Base-by-base conservation (phyloP, 1,140 invertebrate genomes). In the Acyrthosiphon pisum region DNA sequence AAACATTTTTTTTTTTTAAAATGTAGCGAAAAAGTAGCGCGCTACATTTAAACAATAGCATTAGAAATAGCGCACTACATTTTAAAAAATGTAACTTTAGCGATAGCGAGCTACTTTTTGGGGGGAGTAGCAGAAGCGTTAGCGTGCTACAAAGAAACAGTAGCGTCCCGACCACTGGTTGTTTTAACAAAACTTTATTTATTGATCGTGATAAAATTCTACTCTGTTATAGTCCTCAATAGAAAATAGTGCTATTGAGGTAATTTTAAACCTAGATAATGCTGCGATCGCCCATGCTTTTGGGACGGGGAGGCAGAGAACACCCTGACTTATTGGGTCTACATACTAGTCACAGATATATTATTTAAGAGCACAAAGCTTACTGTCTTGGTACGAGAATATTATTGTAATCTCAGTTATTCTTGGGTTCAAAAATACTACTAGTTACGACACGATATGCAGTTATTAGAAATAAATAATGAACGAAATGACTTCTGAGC, bases 381-480 rank as follows among this genome's bases (percentile, higher is more conserved):
- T 18, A 76, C 60, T 76, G 22, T 76, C 4, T n/a, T 76, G 30
- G n/a, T 76, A n/a, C n/a, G 60, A 76, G n/a, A 76, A n/a, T n/a
- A n/a, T 76, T 50, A 53, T 23, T 76, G n/a, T n/a, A 76, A 76
- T 35, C n/a, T n/a, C 14, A n/a, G n/a, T 76, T n/a, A 76, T 30
- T 68, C 11, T n/a, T 9, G 22, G n/a, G 60, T 76, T 6, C 30
- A n/a, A 76, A 76, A 76, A 76, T n/a, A 76, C n/a, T 76, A 76
- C n/a, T 76, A 76, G 60, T 76, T 35, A 18, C n/a, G 6, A 76
- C 60, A 76, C 60, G n/a, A 6, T n/a, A 76, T 76, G n/a, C 11
- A 20, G 14, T 76, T 76, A 76, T 76, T 76, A 76, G n/a, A 76
- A 76, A 76, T 76, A 76, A 76, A 76, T 76, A 76, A 76, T 76